Evolutionary conservation across 2,888 invertebrate genomes (phyloP).

Genomic region (Calliopum simillimum): DNA sequence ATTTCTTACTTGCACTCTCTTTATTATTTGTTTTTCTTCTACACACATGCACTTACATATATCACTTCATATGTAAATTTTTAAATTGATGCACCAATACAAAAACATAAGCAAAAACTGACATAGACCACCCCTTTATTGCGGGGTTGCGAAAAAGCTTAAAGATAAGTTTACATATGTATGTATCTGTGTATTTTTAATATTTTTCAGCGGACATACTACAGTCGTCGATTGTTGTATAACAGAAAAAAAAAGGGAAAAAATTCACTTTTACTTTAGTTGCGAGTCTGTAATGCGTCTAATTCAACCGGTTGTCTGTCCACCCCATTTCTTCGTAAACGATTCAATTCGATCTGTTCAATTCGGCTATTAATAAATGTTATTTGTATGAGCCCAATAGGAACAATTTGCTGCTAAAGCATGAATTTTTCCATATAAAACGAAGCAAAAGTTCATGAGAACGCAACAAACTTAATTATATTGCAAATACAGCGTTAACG

Average conservation of each 20-base stretch:
- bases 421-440: too few relatives aligned
- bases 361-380: conserved; percentile 7
- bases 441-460: too few relatives aligned
- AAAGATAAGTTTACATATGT: neutral
- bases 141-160: too few relatives aligned
- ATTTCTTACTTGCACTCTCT: too few relatives aligned
- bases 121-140: too few relatives aligned
- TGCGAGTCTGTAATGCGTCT: conserved; percentile 25
- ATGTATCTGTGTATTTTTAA: neutral
- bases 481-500: too few relatives aligned
- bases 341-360: neutral
- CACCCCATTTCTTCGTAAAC: neutral
- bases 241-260: conserved; percentile 9
- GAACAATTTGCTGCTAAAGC: neutral
- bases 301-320: neutral
- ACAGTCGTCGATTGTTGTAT: neutral
- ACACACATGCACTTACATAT: too few relatives aligned
- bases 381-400: neutral
- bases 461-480: too few relatives aligned
- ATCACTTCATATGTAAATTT: too few relatives aligned
- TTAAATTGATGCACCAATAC: too few relatives aligned
- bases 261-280: conserved; percentile 49
- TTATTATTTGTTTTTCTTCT: too few relatives aligned
- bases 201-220: neutral
- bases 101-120: too few relatives aligned